Conservation (phyloP, 1,140 invertebrate species). For the Ptiloglossa arizonensis region DNA sequence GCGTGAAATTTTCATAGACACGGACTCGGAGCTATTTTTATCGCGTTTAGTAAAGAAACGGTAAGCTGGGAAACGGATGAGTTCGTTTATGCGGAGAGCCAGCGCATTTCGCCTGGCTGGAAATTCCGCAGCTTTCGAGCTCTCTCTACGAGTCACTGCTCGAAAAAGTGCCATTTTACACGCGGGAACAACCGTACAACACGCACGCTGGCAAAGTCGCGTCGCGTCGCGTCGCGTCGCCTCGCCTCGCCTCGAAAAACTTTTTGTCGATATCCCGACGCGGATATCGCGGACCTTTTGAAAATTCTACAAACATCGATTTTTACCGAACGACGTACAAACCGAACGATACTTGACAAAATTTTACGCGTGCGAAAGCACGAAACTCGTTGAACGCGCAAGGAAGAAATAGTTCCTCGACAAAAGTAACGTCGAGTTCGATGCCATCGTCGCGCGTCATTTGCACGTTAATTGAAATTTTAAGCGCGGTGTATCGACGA, state of each 20-base stretch:
- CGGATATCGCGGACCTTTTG: too few species aligned
- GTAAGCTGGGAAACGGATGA: conserved; percentile 44
- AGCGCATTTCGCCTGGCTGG: conserved; percentile 9
- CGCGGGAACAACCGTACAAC: not conserved
- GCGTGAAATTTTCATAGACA: conserved; percentile 23
- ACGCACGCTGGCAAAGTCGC: not conserved
- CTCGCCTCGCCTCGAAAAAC: too few species aligned
- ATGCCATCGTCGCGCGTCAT: conserved; percentile 9
- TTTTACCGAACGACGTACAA: too few species aligned
- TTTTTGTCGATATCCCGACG: too few species aligned
- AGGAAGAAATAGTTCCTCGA: not conserved
- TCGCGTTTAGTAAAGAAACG: conserved; percentile 3
- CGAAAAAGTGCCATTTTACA: conserved; percentile 27
- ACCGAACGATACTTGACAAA: not conserved
- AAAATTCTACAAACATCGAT: too few species aligned
- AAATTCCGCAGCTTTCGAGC: conserved; percentile 22
- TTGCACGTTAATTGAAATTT: conserved; percentile 62
- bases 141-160: not conserved
- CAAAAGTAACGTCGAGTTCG: not conserved
- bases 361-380: not conserved
- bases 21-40: conserved; percentile 41
- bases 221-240: too few species aligned
- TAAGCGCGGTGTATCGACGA: conserved; percentile 16
- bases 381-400: not conserved
- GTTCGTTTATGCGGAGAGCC: conserved; percentile 36